Base-by-base conservation (phyloP, 2,113 vertebrate species). In the Colistium nudipinnis region DNA sequence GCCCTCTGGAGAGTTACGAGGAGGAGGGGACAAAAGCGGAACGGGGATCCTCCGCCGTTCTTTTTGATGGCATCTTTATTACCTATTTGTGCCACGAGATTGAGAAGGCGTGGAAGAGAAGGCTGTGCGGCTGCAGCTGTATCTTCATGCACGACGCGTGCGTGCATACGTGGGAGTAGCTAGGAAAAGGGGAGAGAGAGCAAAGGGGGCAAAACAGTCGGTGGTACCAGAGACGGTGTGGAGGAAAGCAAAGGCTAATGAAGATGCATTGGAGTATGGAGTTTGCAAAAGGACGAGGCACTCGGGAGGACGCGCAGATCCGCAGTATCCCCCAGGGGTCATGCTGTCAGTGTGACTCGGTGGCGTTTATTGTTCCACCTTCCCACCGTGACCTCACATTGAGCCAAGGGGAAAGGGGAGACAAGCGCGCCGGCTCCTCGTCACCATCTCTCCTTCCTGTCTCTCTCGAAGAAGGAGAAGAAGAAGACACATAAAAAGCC, bases 11-110 rank as follows among this genome's bases (percentile, higher is more conserved):
- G 86, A 89, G 78, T 91, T 90, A 86, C 11, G 80, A 91, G 81
- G 43, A 35, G 68, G 70, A 69, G 49, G 71, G 71, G 74, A 76
- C 59, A 51, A 31, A 74, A 51, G 76, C 56, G 70, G 73, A 81
- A 85, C 85, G 81, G 64, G 88, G 84, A 88, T 86, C 63, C 78
- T 82, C 83, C 64, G 56, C 73, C 83, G 80, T 89, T 80, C 80
- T 82, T 89, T 31, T 89, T 85, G 84, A 83, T 67, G 70, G 71
- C 79, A 73, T 89, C 69, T 91, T 91, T 89, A 89, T 89, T 83
- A 89, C 82, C 82, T 73, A 76, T 88, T 87, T 84, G 70, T 85
- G 86, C 81, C 83, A 84, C 80, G 74, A 56, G 79, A 80, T 76
- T 25, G 41, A 62, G 45, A 75, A 75, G 70, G 43, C 33, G 49